Base-by-base conservation (phyloP, 2,888 invertebrate species). In the Tolmerus cingulatus region DNA sequence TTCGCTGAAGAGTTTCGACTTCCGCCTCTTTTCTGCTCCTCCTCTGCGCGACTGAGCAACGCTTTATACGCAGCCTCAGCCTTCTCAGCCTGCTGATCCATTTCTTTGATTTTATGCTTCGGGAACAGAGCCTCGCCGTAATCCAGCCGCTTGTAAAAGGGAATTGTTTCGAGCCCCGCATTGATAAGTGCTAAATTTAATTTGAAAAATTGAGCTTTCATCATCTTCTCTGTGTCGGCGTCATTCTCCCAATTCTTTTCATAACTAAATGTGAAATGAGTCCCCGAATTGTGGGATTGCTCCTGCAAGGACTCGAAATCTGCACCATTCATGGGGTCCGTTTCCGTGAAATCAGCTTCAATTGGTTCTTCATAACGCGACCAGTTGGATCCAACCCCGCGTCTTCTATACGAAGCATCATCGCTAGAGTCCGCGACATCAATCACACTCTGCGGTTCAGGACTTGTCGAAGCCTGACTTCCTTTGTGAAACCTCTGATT, bases 201-300 rank as follows among this genome's bases (percentile, higher is more conserved):
- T 0, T 92, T 92, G 43, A 94, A 94, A 87, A 92, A 93, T 74
- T 92, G 91, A 43, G 91, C 66, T 23, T 82, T 90, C 40, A 34
- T 74, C 12, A 90, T 91, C 19, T 91, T 90, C 3, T 90, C 90
- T 5, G 90, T 92, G 19, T 92, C 90, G 5, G 90, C 89, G n/a
- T 90, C 88, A 7, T 92, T 91, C 1, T 91, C 90, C 93, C 93
- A 94, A 84, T 91, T 91, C 88, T 93, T 93, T 87, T 94, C 94
- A 0, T 92, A 91, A 37, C 93, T 92, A 74, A 93, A 93, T 74
- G 91, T 90, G 89, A 94, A 93, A 87, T 93, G 92, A 34, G 90
- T 89, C 23, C 92, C 92, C 23, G 91, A 90, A 3, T 92, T 90
- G 27, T 91, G 89, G 1, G 93, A 91, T 74, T 91, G 90, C 86